Conservation (phyloP, 2,888 invertebrate species). For the Macrophya alboannulata region DNA sequence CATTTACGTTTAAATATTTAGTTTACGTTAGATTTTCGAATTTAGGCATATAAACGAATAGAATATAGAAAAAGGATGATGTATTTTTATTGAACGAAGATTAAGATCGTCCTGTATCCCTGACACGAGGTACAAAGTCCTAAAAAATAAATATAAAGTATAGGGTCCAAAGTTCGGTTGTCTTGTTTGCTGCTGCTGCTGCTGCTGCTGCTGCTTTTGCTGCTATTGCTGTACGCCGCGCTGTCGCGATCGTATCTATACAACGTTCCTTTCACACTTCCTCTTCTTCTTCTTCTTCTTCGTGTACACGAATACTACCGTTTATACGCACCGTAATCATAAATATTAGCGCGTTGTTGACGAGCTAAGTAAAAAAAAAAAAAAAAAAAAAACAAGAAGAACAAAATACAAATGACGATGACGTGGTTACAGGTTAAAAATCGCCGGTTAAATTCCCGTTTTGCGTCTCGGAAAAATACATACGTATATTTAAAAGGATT, state of each 20-base stretch:
- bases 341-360: conserved; percentile 6
- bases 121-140: conserved; percentile 5
- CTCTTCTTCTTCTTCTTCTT: no score
- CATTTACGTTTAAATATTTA: no score
- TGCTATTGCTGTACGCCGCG: neutral
- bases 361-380: neutral
- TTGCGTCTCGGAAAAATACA: neutral
- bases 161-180: conserved; percentile 29
- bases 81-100: neutral
- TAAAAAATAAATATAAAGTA: neutral
- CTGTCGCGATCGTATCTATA: neutral
- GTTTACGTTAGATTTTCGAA: no score
- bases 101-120: no score
- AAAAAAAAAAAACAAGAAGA: neutral
- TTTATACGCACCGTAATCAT: neutral
- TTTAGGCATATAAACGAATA: neutral
- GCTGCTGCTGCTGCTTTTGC: neutral
- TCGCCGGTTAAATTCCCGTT: neutral
- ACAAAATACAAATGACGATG: neutral
- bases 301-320: neutral
- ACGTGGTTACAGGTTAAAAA: neutral
- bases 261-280: conserved; percentile 24
- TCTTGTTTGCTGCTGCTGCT: conserved; percentile 1
- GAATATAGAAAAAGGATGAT: neutral
- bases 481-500: neutral